Evolutionary conservation across 2,113 vertebrate genomes (phyloP), one percentile per base, ranked within the genome.

Genomic region (Sinocyclocheilus grahami): DNA sequence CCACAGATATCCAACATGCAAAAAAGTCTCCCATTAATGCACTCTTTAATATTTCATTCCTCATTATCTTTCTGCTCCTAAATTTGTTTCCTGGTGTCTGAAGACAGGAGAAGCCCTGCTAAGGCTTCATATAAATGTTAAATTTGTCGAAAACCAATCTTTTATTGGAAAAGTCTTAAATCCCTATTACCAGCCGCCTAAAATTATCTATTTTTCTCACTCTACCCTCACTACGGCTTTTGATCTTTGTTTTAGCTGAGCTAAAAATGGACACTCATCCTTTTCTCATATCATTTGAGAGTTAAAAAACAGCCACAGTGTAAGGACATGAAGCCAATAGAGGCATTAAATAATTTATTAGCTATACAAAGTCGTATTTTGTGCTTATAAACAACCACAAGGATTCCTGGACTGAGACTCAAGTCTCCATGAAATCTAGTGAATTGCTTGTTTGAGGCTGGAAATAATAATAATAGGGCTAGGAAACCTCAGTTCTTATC

Each of bases 51-150:
- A 74, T 88, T 88, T 86, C 51, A 86, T 86, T 86, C 84, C 80
- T 88, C 74, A 86, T 86, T 83, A 84, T 86, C 75, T 72, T 78
- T 79, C 75, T 51, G 62, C 24, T 27, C 60, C 79, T 81, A 71
- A 76, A 88, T 83, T 78, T 83, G 80, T 76, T 87, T 87, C 82
- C 58, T 46, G 58, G 69, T 76, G 39, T 65, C 60, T 78, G 37
- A 78, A 89, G 90, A 92, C 86, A 90, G 87, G 88, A 92, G 91
- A 92, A 92, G 39, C 58, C 53, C 78, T 69, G 67, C 53, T 39
- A 63, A 39, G 33, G 48, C 82, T 74, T 37, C 48, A 42, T 24
- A 60, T 84, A 24, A 84, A 84, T 84, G 69, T 74, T 60, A 20
- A 22, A 83, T 74, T 83, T n/a, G 67, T 74, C 33, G 22, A 83